A percentile compares a stretch with the other conserved stretches of the same genome.
These are phyloP conservation scores for Carassius gibelio DNA, from an alignment of 2,113 vertebrate species.

Conservation along the genomic window DNA sequence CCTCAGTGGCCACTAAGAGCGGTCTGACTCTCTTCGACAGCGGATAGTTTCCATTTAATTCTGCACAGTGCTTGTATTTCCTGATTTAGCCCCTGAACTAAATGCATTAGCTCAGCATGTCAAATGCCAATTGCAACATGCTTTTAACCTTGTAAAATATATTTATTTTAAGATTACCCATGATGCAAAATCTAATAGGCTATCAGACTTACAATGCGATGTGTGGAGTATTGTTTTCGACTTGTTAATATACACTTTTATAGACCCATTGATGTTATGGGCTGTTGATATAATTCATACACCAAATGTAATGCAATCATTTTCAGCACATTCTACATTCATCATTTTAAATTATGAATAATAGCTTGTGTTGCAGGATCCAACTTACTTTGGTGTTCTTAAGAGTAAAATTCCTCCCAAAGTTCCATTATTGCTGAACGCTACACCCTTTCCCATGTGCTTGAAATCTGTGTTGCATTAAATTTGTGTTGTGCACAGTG, in stretches of 20 bases:
- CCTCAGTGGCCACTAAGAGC: slow-evolving; percentile 47
- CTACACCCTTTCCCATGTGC: slow-evolving; percentile 5
- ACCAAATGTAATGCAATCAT: slow-evolving; percentile 27
- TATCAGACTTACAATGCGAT: slow-evolving; percentile 13
- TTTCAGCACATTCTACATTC: slow-evolving; percentile 37
- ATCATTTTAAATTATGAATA: slow-evolving; percentile 43
- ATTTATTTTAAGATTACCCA: slow-evolving; percentile 32
- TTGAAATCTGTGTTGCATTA: slow-evolving; percentile 18
- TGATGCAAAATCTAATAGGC: slow-evolving; percentile 21
- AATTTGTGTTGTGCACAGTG: slow-evolving; percentile 14
- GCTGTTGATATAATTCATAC: slow-evolving; percentile 29
- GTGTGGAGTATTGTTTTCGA: neutral
- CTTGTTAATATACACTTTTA: slow-evolving; percentile 30
- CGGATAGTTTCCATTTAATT: slow-evolving; percentile 56
- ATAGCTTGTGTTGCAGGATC: slow-evolving; percentile 1
- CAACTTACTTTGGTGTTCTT: slow-evolving; percentile 25
- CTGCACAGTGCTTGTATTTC: slow-evolving; percentile 28
- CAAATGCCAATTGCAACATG: slow-evolving; percentile 57
- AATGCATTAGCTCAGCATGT: slow-evolving; percentile 54
- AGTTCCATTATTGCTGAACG: slow-evolving; percentile 29
- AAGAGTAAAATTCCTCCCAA: slow-evolving; percentile 10
- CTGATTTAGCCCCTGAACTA: slow-evolving; percentile 38
- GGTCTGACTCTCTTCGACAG: slow-evolving; percentile 25
- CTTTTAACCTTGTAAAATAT: slow-evolving; percentile 5
- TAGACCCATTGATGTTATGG: slow-evolving; percentile 34